A percentile compares a stretch with the other conserved stretches of the same genome.
Conservation (phyloP, 2,888 invertebrate genomes). For the Campaea margaritaria region DNA sequence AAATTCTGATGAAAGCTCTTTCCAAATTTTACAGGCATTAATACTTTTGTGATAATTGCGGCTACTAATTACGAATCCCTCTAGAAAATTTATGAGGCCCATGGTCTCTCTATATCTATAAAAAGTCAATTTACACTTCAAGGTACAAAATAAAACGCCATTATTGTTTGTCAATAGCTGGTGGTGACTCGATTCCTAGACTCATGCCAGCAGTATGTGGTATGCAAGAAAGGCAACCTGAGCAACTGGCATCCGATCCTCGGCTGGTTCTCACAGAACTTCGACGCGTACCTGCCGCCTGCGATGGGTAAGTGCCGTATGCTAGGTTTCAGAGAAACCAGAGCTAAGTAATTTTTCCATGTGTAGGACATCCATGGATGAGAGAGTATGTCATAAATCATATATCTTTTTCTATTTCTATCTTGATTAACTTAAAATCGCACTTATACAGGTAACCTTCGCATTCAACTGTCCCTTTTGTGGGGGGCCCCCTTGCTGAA, state of each 20-base stretch:
- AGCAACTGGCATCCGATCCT: conserved; percentile 99
- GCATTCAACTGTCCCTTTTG: conserved; percentile 88
- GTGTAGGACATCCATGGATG: too few species aligned
- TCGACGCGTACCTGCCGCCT: conserved; percentile 89
- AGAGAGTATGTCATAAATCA: too few species aligned
- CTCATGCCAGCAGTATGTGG: conserved; percentile 96
- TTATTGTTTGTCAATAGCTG: conserved; percentile 81
- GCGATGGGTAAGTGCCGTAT: conserved; percentile 80
- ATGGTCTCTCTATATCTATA: too few species aligned
- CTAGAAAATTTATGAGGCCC: too few species aligned
- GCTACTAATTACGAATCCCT: too few species aligned
- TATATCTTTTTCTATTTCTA: too few species aligned
- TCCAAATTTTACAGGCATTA: too few species aligned
- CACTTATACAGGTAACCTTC: conserved; percentile 73
- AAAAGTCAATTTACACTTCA: too few species aligned
- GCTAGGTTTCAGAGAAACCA: background rate
- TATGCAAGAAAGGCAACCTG: conserved; percentile 94
- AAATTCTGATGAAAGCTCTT: too few species aligned
- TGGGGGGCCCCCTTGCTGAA: conserved; percentile 86
- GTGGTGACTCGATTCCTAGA: conserved; percentile 94
- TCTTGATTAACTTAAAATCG: background rate
- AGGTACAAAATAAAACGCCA: too few species aligned
- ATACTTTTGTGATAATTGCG: too few species aligned
- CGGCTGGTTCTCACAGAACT: conserved; percentile 96
- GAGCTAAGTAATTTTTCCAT: too few species aligned